Evolutionary conservation across 1,140 invertebrate species (phyloP), one percentile per base, ranked within the genome.

Genomic region (Drosophila ambigua): DNA sequence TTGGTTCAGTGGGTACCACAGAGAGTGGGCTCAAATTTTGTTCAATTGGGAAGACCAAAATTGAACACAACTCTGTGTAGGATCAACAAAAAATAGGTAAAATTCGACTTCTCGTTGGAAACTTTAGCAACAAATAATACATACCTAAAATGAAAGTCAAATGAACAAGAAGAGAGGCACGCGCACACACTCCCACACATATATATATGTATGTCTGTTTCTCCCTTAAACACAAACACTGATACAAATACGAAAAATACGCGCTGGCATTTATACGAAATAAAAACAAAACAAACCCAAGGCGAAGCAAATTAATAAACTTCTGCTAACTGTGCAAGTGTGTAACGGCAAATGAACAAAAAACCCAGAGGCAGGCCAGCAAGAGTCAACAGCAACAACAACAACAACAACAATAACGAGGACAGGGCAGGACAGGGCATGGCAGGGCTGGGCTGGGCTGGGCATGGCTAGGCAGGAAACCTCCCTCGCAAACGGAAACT

Each of bases 401-500:
- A 51, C 57, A 68, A 51, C 62, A 45, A 52, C 31, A 57, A 20
- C 31, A 57, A 23, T 20, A 63, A 23, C 43, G 48, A 49, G 20
- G 48, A 43, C 39, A 45, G 31, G 28, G 11, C 11, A 50, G 28
- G 20, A 6, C 24, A n/a, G 31, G 28, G 15, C 13, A 44, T 13
- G 23, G 4, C 31, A 11, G 31, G 8, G 20, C 20, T 1, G 20
- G 20, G 8, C 31, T 0, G 8, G 35, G 0, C 9, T 8, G 31
- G 31, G 31, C 31, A 4, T 4, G 9, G 35, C 11, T 5, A 24
- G 52, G 57, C 62, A 78, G 76, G 76, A 79, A 79, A 59, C 76
- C 68, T 73, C 75, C 69, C 64, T 59, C 58, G 63, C 68, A 79
- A 79, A 55, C 77, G 77, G 77, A 79, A 79, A 79, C 77, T 79